phyloP scores from a whole-genome alignment of 2,888 invertebrate species.

The Suillia variegata region DNA sequence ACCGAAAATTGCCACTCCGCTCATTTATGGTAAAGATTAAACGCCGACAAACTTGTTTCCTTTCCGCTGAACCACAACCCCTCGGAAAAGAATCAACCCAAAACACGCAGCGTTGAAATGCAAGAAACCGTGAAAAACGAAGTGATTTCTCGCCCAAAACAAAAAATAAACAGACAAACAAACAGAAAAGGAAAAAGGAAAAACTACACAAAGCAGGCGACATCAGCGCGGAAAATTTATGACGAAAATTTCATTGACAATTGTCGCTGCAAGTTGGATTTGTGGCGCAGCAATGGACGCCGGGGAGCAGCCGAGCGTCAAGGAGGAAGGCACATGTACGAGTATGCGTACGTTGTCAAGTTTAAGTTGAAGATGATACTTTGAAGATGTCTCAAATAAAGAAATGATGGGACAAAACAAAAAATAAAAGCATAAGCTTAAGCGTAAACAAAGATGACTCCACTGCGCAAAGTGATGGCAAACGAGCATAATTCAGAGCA shows the following conservation, averaged over 20 bases:
- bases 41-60: background rate
- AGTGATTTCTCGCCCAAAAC: constrained; percentile 27
- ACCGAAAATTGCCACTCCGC: background rate
- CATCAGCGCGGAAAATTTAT: constrained; percentile 49
- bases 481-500: constrained; percentile 10
- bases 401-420: background rate
- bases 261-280: constrained; percentile 47
- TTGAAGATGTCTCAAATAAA: constrained; percentile 1
- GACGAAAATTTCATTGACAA: constrained; percentile 58
- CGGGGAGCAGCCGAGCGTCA: too few relatives aligned
- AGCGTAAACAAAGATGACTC: background rate
- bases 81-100: background rate
- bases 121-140: constrained; percentile 29
- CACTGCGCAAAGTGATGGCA: background rate
- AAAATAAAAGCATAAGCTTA: background rate
- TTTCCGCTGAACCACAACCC: background rate
- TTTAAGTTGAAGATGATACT: background rate
- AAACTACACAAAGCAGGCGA: constrained; percentile 17
- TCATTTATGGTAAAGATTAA: constrained; percentile 2
- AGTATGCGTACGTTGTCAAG: too few relatives aligned
- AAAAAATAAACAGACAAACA: constrained; percentile 24
- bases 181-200: too few relatives aligned
- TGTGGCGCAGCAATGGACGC: background rate
- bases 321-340: background rate
- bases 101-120: constrained; percentile 11